Percentiles rank a stretch among this genome's conserved stretches.
These are phyloP conservation scores for Diorhabda carinulata DNA, from an alignment of 1,140 invertebrate species.

Conservation along the genomic window DNA sequence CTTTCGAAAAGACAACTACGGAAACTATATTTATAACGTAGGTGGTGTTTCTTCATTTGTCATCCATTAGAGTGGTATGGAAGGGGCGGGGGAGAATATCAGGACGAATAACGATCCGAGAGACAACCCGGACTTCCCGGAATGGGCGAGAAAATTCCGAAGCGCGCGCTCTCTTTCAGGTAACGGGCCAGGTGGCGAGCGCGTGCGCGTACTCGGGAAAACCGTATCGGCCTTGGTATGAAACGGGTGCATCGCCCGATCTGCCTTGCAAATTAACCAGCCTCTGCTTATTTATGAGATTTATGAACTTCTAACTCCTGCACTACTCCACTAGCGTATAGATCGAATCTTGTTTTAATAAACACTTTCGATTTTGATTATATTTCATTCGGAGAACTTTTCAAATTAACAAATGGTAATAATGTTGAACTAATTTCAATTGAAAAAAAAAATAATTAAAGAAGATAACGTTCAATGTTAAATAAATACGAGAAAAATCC, in stretches of 20 bases:
- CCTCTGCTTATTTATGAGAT: constrained; percentile 42
- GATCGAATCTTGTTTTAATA: too few species aligned
- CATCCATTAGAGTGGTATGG: constrained; percentile 15
- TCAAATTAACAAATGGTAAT: too few species aligned
- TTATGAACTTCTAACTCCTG: constrained; percentile 43
- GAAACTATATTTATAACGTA: constrained; percentile 6
- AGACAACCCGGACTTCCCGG: constrained; percentile 17
- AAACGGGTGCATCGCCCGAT: constrained; percentile 40
- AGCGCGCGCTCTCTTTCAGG: constrained; percentile 31
- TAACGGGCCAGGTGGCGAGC: constrained; percentile 31
- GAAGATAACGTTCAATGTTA: too few species aligned
- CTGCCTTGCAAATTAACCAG: constrained; percentile 45
- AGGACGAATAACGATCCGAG: constrained; percentile 45
- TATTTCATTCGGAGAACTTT: too few species aligned
- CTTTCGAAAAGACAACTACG: neutral
- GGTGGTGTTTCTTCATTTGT: constrained; percentile 21
- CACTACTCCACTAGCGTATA: neutral
- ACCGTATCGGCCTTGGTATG: constrained; percentile 31
- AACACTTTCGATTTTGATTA: too few species aligned
- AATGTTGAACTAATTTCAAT: too few species aligned
- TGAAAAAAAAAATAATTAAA: too few species aligned
- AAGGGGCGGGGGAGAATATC: constrained; percentile 25
- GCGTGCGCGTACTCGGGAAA: constrained; percentile 18
- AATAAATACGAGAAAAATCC: too few species aligned
- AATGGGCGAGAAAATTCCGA: constrained; percentile 23